Percentiles rank a stretch among this genome's conserved stretches.
Evolutionary conservation across 2,797 vertebrate species (phyloP).

Genomic region (Microchirus variegatus): DNA sequence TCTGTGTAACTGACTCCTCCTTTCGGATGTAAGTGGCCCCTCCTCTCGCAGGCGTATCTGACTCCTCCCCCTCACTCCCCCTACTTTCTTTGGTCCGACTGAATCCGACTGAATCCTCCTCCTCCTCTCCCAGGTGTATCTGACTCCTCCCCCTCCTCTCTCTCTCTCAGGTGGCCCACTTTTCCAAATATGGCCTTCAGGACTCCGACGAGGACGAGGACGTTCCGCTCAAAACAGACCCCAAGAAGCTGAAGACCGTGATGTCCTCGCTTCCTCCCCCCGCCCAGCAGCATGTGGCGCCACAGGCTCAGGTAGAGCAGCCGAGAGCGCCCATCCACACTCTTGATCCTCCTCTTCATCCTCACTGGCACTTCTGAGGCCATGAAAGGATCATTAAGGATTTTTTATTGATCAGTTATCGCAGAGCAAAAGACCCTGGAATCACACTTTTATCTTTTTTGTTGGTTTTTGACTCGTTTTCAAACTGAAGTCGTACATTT

Average conservation of each 20-base stretch:
- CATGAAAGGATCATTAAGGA: background rate
- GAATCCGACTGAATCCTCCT: no score
- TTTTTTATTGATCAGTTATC: no score
- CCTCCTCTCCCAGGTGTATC: background rate
- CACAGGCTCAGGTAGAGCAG: constrained; percentile 89
- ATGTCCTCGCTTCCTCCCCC: constrained; percentile 73
- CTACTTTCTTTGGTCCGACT: no score
- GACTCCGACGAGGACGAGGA: constrained; percentile 96
- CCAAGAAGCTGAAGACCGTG: constrained; percentile 91
- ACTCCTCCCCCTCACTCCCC: constrained; percentile 1
- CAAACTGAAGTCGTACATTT: no score
- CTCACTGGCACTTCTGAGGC: constrained; percentile 33
- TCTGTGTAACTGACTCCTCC: no score
- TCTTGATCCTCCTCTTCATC: constrained; percentile 26
- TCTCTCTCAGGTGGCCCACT: constrained; percentile 88
- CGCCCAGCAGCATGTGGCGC: constrained; percentile 83
- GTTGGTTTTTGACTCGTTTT: no score
- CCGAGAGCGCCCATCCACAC: constrained; percentile 55
- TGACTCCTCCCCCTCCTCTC: background rate
- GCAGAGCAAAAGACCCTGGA: no score
- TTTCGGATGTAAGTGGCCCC: no score
- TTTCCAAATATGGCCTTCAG: constrained; percentile 97
- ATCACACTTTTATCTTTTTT: no score
- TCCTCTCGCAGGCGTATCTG: constrained; percentile 9
- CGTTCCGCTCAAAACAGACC: constrained; percentile 81